Conservation (phyloP, 2,113 vertebrate species). For the Peucedramus taeniatus region DNA sequence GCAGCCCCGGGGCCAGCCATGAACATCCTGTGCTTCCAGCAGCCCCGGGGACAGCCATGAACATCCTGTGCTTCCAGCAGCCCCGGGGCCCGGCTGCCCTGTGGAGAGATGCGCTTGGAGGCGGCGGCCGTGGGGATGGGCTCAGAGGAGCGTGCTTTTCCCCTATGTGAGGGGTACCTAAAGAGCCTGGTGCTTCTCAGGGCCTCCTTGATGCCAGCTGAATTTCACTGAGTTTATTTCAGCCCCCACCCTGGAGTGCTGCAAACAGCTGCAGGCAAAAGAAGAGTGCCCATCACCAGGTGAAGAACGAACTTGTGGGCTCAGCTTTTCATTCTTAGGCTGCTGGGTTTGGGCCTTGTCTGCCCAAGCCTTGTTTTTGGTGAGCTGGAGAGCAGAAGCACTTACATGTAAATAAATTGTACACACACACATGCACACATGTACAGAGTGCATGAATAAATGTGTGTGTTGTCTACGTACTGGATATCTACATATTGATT, state of each 20-base stretch:
- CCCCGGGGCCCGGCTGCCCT: not conserved
- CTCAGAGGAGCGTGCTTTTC: not conserved
- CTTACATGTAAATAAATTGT: slow-evolving; percentile 54
- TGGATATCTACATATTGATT: not conserved
- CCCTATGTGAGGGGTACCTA: fast-evolving
- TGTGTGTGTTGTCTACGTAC: not conserved
- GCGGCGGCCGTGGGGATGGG: not conserved
- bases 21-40: too few relatives aligned
- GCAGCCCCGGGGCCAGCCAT: not conserved
- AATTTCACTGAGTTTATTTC: not conserved
- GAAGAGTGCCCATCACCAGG: not conserved
- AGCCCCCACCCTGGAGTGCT: not conserved
- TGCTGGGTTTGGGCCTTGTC: not conserved
- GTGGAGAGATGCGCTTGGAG: not conserved
- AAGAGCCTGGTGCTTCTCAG: not conserved
- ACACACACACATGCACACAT: not conserved
- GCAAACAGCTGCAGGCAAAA: not conserved
- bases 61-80: not conserved
- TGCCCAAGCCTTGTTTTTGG: not conserved
- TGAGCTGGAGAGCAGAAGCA: slow-evolving; percentile 40
- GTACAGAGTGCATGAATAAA: not conserved
- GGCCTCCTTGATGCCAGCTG: not conserved
- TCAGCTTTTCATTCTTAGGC: not conserved
- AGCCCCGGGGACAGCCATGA: fast-evolving
- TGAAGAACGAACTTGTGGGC: not conserved